phyloP scores from a whole-genome alignment of 2,797 vertebrate genomes.

The Semotilus atromaculatus region DNA sequence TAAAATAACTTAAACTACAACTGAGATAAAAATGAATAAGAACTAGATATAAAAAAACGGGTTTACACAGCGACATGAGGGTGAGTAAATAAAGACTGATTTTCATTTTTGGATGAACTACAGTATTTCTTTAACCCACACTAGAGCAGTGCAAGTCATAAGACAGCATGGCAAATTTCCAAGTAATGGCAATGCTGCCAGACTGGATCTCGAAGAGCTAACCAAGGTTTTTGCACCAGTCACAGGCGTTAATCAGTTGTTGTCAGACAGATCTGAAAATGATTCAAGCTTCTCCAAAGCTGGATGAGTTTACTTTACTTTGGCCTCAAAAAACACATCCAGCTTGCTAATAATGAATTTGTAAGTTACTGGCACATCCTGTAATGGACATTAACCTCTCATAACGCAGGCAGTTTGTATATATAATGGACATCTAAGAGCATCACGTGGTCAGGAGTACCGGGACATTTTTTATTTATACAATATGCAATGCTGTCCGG shows the following conservation, averaged over 20 bases:
- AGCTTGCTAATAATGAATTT: constrained; percentile 48
- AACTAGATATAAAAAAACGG: too few relatives aligned
- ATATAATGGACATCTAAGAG: constrained; percentile 11
- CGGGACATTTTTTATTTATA: constrained; percentile 53
- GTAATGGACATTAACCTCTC: constrained; percentile 49
- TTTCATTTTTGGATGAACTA: neutral
- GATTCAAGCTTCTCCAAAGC: constrained; percentile 14
- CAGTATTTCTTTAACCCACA: constrained; percentile 14
- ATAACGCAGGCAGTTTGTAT: constrained; percentile 4
- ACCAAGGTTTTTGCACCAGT: constrained; percentile 46
- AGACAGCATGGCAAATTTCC: constrained; percentile 13
- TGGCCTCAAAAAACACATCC: constrained; percentile 54
- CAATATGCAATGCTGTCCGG: constrained; percentile 33
- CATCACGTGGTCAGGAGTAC: constrained; percentile 33
- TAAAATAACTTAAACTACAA: neutral
- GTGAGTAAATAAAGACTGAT: constrained; percentile 6
- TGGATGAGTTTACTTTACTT: constrained; percentile 25
- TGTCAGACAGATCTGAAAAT: constrained; percentile 37
- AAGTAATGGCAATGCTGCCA: constrained; percentile 32
- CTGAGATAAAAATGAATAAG: neutral
- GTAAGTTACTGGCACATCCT: constrained; percentile 27
- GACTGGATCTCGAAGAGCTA: constrained; percentile 17
- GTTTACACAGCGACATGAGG: neutral
- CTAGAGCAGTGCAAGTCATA: constrained; percentile 6
- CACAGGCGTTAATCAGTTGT: constrained; percentile 39